Evolutionary conservation across 2,113 vertebrate species (phyloP), one percentile per base, ranked within the genome.

Genomic region (Tragelaphus imberbis): DNA sequence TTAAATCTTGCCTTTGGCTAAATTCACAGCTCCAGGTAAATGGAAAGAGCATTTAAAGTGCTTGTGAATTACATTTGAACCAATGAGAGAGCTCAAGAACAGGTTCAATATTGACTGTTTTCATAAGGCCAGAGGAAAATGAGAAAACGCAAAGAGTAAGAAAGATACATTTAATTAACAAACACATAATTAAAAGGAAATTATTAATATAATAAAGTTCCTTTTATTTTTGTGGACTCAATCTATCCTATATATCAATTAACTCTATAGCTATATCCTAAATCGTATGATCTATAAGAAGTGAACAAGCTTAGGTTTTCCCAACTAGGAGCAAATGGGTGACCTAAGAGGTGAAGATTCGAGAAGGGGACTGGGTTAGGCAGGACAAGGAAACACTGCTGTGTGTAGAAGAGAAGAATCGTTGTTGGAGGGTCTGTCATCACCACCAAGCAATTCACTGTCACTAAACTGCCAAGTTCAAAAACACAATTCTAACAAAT

Each of bases 1-100:
- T 63, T 84, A 81, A 86, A 65, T 82, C 55, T 59, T 96, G 81
- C 25, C 56, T 90, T 92, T 92, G 19, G 71, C 58, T 71, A 96
- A 95, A 90, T 95, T 93, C 21, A 80, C 17, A 96, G 30, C 36
- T 79, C 58, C 30, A 63, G 93, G 21, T 96, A 82, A 95, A 97
- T 90, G 30, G 63, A 90, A 90, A 87, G 33, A 68, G 91, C 51
- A 59, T 97, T 84, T 47, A 33, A 77, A n/a, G 36, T 87, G 47
- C 36, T 56, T 33, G 51, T 90, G 33, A 89, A 88, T 88, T 30
- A 85, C 40, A 11, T 30, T 8, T 19, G 30, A 59, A 75, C 12
- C 21, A 88, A n/a, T 16, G 12, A 88, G 4, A 85, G 27, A 75
- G 51, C 71, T 95, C 84, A 92, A 68, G 27, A 94, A 59, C 7